Evolutionary conservation across 2,113 vertebrate genomes (phyloP).

Genomic region (Ctenodactylus gundi): DNA sequence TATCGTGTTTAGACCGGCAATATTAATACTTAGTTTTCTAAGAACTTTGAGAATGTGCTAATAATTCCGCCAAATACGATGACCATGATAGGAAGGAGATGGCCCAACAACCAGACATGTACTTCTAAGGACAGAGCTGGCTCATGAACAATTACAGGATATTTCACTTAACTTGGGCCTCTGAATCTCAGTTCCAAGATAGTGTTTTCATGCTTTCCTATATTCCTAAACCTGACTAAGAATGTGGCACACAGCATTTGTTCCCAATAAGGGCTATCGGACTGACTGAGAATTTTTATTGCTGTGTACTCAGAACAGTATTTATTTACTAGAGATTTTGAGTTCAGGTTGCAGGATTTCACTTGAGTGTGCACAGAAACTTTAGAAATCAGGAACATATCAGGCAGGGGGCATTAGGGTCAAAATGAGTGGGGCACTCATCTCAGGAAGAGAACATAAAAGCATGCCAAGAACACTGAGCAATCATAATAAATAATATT

Average conservation of each 20-base stretch:
- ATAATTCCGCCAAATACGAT: not conserved
- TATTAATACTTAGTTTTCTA: not conserved
- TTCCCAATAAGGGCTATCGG: not conserved
- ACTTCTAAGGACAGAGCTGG: not conserved
- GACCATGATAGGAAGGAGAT: not conserved
- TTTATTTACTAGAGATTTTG: not conserved
- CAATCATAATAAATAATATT: not conserved
- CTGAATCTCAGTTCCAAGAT: not conserved
- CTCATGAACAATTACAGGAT: not conserved
- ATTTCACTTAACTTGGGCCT: not conserved
- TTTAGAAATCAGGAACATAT: not conserved
- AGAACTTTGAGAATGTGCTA: not conserved
- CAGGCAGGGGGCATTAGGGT: not conserved
- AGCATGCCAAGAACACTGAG: not conserved
- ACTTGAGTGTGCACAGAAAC: not conserved
- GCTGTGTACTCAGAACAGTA: not conserved
- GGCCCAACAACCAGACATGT: not conserved
- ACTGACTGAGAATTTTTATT: slow-evolving; percentile 3
- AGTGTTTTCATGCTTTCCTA: not conserved
- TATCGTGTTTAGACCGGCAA: not conserved
- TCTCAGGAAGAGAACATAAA: not conserved
- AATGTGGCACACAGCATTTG: not conserved
- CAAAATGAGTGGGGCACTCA: not conserved
- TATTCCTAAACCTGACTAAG: not conserved
- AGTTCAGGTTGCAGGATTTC: not conserved